These are phyloP conservation scores for Proctacanthus coquilletti DNA, from an alignment of 1,140 invertebrate genomes.

Conservation along the genomic window DNA sequence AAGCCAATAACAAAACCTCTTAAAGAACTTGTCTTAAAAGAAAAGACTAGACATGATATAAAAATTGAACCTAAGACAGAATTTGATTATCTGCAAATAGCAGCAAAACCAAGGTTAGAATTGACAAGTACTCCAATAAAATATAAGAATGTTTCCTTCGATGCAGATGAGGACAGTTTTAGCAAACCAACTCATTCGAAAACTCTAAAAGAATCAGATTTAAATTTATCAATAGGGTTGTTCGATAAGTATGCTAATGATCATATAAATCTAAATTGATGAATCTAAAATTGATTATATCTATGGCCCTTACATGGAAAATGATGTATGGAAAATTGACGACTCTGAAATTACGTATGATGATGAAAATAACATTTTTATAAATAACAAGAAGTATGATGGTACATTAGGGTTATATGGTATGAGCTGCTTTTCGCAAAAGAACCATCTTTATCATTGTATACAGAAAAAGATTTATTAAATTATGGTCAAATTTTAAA, in stretches of 20 bases:
- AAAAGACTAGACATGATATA: constrained; percentile 2
- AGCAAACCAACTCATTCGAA: background rate
- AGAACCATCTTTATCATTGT: constrained; percentile 10
- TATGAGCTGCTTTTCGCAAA: constrained; percentile 11
- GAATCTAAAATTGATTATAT: background rate
- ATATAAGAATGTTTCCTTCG: background rate
- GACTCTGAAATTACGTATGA: background rate
- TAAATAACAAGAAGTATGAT: constrained; percentile 6
- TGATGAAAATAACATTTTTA: constrained; percentile 2
- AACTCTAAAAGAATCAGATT: background rate
- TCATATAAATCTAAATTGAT: background rate
- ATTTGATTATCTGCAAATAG: constrained; percentile 1
- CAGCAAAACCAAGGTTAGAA: background rate
- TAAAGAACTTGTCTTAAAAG: constrained; percentile 7
- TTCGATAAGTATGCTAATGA: background rate
- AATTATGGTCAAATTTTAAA: constrained; percentile 14
- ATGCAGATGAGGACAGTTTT: background rate
- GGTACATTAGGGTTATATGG: constrained; percentile 11
- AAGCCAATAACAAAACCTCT: constrained; percentile 10
- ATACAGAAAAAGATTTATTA: constrained; percentile 10
- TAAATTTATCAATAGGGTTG: background rate
- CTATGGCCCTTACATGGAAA: constrained; percentile 3
- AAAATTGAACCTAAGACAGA: constrained; percentile 2
- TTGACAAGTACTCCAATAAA: too few species aligned
- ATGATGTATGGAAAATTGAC: background rate